A percentile compares a stretch with the other conserved stretches of the same genome.
These are phyloP conservation scores for Phalloptychus januarius DNA, from an alignment of 2,797 vertebrate species.

Conservation along the genomic window DNA sequence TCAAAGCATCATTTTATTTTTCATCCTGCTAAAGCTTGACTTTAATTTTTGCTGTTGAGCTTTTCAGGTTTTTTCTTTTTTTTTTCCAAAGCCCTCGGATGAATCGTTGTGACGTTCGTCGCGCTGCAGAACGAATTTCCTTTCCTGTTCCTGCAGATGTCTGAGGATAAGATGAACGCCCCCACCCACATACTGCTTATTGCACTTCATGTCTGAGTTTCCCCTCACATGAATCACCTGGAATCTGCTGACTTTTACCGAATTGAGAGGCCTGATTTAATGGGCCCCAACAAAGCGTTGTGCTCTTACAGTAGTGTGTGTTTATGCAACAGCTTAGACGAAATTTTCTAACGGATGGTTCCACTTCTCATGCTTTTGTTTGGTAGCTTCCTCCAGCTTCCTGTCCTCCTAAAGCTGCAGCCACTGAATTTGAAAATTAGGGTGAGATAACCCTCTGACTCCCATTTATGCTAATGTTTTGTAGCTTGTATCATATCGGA, in stretches of 20 bases:
- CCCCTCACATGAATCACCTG: neutral
- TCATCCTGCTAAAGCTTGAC: neutral
- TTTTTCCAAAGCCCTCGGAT: neutral
- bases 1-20: neutral
- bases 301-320: neutral
- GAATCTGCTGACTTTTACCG: neutral
- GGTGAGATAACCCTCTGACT: neutral
- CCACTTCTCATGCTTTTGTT: neutral
- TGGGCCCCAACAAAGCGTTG: neutral
- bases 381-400: neutral
- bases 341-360: neutral
- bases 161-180: neutral
- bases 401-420: neutral
- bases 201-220: neutral
- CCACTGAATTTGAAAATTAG: neutral
- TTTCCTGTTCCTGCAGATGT: neutral
- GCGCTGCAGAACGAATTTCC: neutral
- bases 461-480: neutral
- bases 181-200: neutral
- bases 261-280: neutral
- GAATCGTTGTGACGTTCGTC: neutral
- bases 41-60: neutral
- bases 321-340: neutral
- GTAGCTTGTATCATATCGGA: neutral
- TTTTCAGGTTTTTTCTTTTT: neutral